Base-by-base conservation (phyloP, 1,140 invertebrate genomes). In the Camponotus floridanus region DNA sequence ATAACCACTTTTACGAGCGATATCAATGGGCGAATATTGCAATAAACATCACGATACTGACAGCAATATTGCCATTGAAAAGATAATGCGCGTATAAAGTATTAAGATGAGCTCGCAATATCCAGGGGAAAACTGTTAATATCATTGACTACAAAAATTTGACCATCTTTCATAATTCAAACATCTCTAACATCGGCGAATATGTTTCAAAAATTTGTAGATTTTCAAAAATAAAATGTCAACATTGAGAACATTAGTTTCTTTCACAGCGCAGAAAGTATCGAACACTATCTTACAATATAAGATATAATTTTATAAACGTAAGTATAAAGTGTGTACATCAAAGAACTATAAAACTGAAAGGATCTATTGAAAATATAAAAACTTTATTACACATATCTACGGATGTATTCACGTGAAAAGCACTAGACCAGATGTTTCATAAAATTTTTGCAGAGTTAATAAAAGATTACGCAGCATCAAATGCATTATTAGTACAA, bases 21-120 rank as follows among this genome's bases (percentile, higher is more conserved):
- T 73, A 73, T 81, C 79, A 73, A 73, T 81, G 79, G 39, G 33
- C 55, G 67, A 73, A 31, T 68, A 73, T 81, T 26, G 68, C 51
- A 67, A 81, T 57, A 55, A 59, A 39, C 67, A 61, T 71, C 59
- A 59, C 26, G 78, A 81, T 81, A 81, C 79, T n/a, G 51, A 21
- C 45, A 36, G 42, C 33, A 45, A 74, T 74, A 74, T 8, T 57
- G 57, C 33, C 26, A 61, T 73, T 81, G 26, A 26, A 81, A 45
- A 71, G 51, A 73, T 83, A 83, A 83, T 42, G 55, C 67, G 36
- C 21, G 79, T 83, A 26, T 61, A 61, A 61, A 71, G 51, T 26
- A 36, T 51, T 51, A 67, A 67, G 21, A 48, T 18, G 26, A 31
- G 1, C 36, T 18, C 9, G 76, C 76, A 18, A 70, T 48, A 48